Evolutionary conservation across 2,797 vertebrate species (phyloP).

Genomic region (Coracias cyanogaster): DNA sequence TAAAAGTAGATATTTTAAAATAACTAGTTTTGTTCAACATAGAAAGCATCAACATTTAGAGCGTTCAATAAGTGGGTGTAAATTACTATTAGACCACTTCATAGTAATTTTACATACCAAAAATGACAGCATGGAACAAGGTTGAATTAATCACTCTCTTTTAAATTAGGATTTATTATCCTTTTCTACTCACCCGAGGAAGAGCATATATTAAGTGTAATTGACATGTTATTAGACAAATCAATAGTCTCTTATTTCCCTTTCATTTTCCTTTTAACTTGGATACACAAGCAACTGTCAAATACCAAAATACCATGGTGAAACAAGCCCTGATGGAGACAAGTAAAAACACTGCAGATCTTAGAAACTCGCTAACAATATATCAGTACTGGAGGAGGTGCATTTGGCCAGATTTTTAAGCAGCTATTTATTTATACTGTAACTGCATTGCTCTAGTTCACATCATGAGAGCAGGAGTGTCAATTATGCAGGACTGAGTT

Average conservation of each 20-base stretch:
- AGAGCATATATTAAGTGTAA: not conserved
- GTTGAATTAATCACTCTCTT: not conserved
- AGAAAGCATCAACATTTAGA: not conserved
- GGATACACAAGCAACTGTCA: not conserved
- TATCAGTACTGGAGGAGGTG: not conserved
- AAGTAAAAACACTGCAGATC: not conserved
- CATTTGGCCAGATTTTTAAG: not conserved
- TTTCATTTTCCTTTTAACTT: not conserved
- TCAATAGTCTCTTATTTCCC: not conserved
- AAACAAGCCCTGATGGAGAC: not conserved
- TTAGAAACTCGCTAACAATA: not conserved
- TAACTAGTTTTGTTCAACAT: not conserved
- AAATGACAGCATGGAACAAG: not conserved
- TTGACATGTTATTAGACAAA: not conserved
- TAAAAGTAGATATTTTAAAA: not conserved
- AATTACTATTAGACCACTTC: not conserved
- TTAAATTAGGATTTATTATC: slow-evolving; percentile 20
- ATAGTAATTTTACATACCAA: not conserved
- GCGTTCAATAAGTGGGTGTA: not conserved
- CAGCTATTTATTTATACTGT: not conserved
- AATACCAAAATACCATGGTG: not conserved
- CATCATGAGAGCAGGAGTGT: not conserved
- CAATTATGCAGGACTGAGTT: not conserved
- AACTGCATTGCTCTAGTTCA: not conserved
- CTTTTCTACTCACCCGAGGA: not conserved